A percentile compares a stretch with the other conserved stretches of the same genome.
Evolutionary conservation across 2,888 invertebrate species (phyloP).

Genomic region (Trichopria drosophilae): DNA sequence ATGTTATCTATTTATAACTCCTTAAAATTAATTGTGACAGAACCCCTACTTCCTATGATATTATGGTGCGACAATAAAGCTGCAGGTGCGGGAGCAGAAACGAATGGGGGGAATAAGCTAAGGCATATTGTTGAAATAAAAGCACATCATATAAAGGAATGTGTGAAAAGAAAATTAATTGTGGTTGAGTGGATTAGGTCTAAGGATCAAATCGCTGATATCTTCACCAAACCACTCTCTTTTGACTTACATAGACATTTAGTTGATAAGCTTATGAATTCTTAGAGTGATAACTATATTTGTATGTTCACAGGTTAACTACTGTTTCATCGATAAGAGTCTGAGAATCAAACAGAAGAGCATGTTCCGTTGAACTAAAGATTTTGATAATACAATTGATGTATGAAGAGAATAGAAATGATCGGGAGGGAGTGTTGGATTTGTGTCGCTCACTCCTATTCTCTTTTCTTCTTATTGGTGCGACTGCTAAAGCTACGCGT

Average conservation of each 20-base stretch:
- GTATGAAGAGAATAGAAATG: too few species aligned
- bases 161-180: constrained; percentile 25
- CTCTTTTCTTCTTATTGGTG: too few species aligned
- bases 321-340: too few species aligned
- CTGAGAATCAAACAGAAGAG: too few species aligned
- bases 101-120: constrained; percentile 22
- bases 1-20: constrained; percentile 28
- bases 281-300: too few species aligned
- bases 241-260: constrained; percentile 14
- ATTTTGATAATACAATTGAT: too few species aligned
- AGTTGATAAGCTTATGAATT: constrained; percentile 15
- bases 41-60: constrained; percentile 26
- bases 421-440: too few species aligned
- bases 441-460: too few species aligned
- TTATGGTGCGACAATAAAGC: constrained; percentile 38
- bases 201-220: constrained; percentile 33
- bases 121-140: constrained; percentile 26
- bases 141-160: constrained; percentile 28
- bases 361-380: too few species aligned
- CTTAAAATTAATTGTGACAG: constrained; percentile 23
- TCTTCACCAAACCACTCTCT: constrained; percentile 23
- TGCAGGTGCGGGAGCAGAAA: constrained; percentile 24
- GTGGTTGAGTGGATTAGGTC: constrained; percentile 26
- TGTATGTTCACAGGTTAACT: too few species aligned
- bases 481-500: too few species aligned